Base-by-base conservation (phyloP, 2,888 invertebrate genomes). In the Zonitis immaculata region DNA sequence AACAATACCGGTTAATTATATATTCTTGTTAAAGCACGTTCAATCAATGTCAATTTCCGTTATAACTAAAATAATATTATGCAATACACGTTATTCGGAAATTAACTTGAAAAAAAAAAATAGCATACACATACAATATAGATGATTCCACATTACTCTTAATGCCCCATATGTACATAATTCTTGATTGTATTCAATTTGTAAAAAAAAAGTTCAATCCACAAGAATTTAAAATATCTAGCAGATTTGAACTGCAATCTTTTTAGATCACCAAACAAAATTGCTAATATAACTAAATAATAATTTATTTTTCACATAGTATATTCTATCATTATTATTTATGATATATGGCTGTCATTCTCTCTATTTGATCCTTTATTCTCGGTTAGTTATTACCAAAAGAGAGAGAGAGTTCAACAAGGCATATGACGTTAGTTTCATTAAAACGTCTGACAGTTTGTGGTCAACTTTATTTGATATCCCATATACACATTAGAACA, bases 41-140 rank as follows among this genome's bases (percentile, higher is more conserved):
- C 56, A 50, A 56, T 53, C 56, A 56, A 53, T 48, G 53, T 53
- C 53, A 53, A 56, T 56, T 56, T 53, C 56, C 56, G 50, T 30
- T 6, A 9, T 9, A 18, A 39, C 39, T 20, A 39, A 22, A 22
- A 22, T 20, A 12, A 42, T 42, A 32, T 56, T 56, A 56, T 52
- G 52, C 49, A 47, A 42, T 47, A 49, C 56, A 51, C 49, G 51
- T 49, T 45, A 55, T 51, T 55, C 48, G 51, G 48, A 51, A 51
- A 55, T 55, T 55, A 51, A 55, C 55, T 3, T 39, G 11, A 1
- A 11, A 0, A 35, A 9, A 39, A 39, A n/a, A 39, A 39, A 20
- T 14, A 32, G 7, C 8, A 4, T n/a, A n/a, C n/a, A 11, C 20
- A 39, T 20, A 9, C n/a, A 20, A n/a, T 39, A 39, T 39, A 2